Conservation (phyloP, 2,113 vertebrate genomes). For the Phylloscopus trochiloides region DNA sequence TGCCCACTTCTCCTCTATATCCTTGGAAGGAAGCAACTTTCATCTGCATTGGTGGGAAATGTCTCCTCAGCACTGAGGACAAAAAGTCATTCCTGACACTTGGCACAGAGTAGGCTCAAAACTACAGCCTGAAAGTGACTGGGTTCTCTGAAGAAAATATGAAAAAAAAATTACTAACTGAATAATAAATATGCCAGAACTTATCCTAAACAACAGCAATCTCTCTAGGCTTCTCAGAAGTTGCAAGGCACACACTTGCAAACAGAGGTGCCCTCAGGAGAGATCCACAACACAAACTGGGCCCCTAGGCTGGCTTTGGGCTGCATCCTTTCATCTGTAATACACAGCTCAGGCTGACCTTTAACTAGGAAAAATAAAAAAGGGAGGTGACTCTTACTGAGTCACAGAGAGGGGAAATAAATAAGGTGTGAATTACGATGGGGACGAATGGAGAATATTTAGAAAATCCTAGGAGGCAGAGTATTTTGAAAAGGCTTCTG, state of each 20-base stretch:
- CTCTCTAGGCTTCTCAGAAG: conserved; percentile 35
- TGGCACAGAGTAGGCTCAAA: background rate
- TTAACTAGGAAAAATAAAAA: conserved; percentile 45
- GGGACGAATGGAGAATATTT: background rate
- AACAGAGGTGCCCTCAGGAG: conserved; percentile 35
- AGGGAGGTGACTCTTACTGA: conserved; percentile 32
- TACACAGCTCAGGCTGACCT: conserved; percentile 33
- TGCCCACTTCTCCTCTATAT: background rate
- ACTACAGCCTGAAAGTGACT: background rate
- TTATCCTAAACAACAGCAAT: conserved; percentile 28
- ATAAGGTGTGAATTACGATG: background rate
- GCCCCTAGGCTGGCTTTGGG: conserved; percentile 55
- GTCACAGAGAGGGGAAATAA: background rate
- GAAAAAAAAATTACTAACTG: background rate
- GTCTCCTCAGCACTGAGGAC: background rate
- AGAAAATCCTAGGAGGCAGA: conserved; percentile 19
- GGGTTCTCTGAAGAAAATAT: background rate
- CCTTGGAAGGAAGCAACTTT: background rate
- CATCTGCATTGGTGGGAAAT: background rate
- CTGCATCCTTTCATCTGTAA: conserved; percentile 45
- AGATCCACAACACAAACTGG: conserved; percentile 35
- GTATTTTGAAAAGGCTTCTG: background rate
- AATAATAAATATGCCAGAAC: conserved; percentile 2
- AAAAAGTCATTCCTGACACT: background rate
- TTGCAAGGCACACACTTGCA: background rate